Conservation (phyloP, 2,797 vertebrate genomes). For the Tapera naevia region DNA sequence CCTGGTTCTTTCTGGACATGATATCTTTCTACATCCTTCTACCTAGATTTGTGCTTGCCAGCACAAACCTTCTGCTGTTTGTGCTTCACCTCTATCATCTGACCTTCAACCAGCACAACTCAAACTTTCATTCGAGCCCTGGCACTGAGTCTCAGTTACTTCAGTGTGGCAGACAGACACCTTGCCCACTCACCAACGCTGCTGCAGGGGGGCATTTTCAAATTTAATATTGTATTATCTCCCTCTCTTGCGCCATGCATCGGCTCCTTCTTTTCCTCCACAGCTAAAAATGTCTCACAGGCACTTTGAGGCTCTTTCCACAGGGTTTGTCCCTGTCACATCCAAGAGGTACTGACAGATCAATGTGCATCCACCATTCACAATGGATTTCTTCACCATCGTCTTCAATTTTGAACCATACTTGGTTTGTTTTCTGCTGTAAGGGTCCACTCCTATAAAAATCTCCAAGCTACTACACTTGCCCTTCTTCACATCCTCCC, state of each 20-base stretch:
- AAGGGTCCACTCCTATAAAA: background rate
- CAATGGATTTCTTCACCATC: background rate
- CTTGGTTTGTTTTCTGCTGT: background rate
- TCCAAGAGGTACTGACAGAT: background rate
- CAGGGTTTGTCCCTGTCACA: background rate
- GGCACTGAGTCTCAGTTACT: background rate
- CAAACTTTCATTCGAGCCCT: background rate
- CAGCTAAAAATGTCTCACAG: background rate
- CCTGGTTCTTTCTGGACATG: background rate
- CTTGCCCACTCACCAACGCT: background rate
- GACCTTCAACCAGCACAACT: background rate
- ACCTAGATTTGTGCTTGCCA: background rate
- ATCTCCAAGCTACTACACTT: background rate
- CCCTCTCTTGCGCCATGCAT: background rate
- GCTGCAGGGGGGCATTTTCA: background rate
- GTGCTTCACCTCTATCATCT: background rate
- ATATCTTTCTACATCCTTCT: background rate
- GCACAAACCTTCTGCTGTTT: background rate
- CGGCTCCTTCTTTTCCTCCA: background rate
- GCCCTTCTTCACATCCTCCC: conserved; percentile 21
- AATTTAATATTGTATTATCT: background rate
- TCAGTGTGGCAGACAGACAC: background rate
- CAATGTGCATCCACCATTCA: background rate
- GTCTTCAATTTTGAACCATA: background rate
- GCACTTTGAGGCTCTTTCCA: background rate